Evolutionary conservation across 92 coral and sea anemone species (phyloP).

Genomic region (Pocillopora meandrina): DNA sequence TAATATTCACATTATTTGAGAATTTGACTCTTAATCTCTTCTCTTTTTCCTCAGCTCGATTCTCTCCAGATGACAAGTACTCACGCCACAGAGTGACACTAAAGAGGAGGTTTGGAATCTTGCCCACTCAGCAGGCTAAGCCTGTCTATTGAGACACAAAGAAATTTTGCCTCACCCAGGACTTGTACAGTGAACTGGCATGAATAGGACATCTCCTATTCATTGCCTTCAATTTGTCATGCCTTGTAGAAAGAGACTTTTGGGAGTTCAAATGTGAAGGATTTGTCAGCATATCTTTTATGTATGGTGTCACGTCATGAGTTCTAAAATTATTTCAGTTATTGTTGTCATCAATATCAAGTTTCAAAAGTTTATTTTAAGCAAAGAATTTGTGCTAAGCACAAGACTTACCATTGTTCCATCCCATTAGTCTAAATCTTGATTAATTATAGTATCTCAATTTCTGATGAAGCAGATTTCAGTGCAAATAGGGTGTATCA

Average conservation of each 20-base stretch:
- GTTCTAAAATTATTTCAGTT: too few relatives aligned
- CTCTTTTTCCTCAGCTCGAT: slow-evolving; percentile 73
- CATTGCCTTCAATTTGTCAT: neutral
- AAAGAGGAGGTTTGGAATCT: slow-evolving; percentile 95
- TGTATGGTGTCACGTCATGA: too few relatives aligned
- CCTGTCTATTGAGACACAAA: slow-evolving; percentile 62
- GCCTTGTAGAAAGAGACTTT: neutral
- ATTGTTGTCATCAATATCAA: too few relatives aligned
- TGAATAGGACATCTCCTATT: neutral
- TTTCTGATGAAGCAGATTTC: too few relatives aligned
- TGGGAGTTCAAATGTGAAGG: neutral
- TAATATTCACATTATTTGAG: neutral
- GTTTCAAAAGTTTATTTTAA: too few relatives aligned
- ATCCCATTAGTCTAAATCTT: too few relatives aligned
- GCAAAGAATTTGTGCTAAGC: too few relatives aligned
- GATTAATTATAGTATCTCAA: too few relatives aligned
- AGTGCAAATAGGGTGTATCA: too few relatives aligned
- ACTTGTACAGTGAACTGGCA: neutral
- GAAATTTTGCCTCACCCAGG: neutral
- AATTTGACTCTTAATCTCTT: neutral
- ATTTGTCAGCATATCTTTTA: too few relatives aligned
- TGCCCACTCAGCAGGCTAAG: slow-evolving; percentile 86
- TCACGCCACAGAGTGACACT: slow-evolving; percentile 90
- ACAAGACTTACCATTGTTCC: too few relatives aligned
- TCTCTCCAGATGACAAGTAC: slow-evolving; percentile 98